Conservation (phyloP, 2,797 vertebrate species). For the Poeciliopsis infans region DNA sequence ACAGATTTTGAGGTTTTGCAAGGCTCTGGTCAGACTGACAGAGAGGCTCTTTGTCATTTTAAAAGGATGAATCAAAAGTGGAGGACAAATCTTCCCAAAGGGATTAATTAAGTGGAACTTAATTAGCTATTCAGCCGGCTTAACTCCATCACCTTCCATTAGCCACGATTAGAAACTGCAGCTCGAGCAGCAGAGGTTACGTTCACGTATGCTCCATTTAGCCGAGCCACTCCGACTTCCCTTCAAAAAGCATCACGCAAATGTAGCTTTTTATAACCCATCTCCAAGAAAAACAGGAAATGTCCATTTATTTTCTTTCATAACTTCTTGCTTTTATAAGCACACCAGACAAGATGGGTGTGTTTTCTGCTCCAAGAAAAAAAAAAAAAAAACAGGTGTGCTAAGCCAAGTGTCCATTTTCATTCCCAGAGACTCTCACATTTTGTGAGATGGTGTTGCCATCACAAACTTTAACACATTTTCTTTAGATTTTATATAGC, state of each 20-base stretch:
- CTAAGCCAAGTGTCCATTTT: not conserved
- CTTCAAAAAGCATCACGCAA: not conserved
- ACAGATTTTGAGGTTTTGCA: not conserved
- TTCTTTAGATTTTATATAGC: not conserved
- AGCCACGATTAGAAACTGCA: constrained; percentile 10
- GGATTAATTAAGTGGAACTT: constrained; percentile 27
- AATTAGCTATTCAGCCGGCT: constrained; percentile 22
- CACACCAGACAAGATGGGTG: not conserved
- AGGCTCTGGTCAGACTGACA: not conserved
- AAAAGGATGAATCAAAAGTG: constrained; percentile 5
- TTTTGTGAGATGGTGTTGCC: not conserved
- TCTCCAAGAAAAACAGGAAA: not conserved
- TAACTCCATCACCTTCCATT: constrained; percentile 18
- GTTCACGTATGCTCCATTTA: not conserved
- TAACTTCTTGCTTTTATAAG: not conserved
- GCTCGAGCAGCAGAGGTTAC: not conserved
- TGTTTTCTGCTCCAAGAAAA: not conserved
- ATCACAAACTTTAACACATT: not conserved
- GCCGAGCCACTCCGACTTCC: not conserved
- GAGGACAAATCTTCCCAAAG: constrained; percentile 14
- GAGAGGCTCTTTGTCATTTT: not conserved
- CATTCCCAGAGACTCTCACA: not conserved
- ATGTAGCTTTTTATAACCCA: not conserved
- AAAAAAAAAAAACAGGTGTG: not conserved
- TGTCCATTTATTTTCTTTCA: not conserved